Evolutionary conservation across 2,888 invertebrate genomes (phyloP).

Genomic region (Epistrophella euchroma): DNA sequence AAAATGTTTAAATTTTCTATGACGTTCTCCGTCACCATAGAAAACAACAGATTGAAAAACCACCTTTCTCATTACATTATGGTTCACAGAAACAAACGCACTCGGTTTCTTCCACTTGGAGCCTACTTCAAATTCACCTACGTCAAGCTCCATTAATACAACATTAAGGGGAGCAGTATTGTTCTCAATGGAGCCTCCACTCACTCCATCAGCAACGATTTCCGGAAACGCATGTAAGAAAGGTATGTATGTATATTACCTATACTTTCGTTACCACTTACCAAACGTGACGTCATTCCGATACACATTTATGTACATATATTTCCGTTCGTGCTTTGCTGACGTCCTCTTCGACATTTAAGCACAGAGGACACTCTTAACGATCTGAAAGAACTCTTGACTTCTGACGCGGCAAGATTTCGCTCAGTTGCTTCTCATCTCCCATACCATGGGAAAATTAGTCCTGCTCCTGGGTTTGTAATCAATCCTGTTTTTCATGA

Average conservation of each 20-base stretch:
- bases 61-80: no score
- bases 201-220: slow-evolving; percentile 6
- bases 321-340: slow-evolving; percentile 5
- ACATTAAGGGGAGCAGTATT: neutral
- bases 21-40: no score
- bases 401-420: slow-evolving; percentile 29
- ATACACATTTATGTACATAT: neutral
- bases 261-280: neutral
- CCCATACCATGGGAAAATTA: neutral
- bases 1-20: no score
- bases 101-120: neutral
- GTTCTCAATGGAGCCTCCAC: slow-evolving; percentile 24
- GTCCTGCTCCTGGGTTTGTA: slow-evolving; percentile 1
- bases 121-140: slow-evolving; percentile 7
- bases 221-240: slow-evolving; percentile 18
- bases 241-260: neutral
- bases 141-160: slow-evolving; percentile 25
- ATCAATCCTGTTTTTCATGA: slow-evolving; percentile 34
- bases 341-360: slow-evolving; percentile 22
- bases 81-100: slow-evolving; percentile 4
- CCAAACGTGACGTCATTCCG: slow-evolving; percentile 23
- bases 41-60: no score
- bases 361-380: slow-evolving; percentile 13
- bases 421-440: slow-evolving; percentile 18
- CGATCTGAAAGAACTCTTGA: neutral